Evolutionary conservation across 2,888 invertebrate species (phyloP), one percentile per base, ranked within the genome.

Genomic region (Campoletis raptor): DNA sequence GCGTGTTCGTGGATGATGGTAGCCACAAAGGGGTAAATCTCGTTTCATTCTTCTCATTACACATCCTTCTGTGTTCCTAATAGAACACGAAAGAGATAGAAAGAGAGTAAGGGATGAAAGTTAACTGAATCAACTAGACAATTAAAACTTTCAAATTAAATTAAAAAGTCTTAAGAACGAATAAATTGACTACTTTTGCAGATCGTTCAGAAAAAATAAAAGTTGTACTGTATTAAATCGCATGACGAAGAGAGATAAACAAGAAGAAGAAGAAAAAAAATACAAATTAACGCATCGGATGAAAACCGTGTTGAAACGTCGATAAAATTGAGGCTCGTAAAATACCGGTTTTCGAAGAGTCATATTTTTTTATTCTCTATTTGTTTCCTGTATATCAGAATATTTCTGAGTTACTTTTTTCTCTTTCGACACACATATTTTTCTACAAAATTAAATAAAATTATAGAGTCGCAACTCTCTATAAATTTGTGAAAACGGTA

Each of bases 241-340:
- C 30, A 24, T 40, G 15, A 45, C 52, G 54, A 12, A 42, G 69
- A 48, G 57, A 42, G 24, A 64, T 45, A 52, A 45, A 69, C 64
- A 18, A 48, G 36, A 21, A 21, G 30, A 30, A 48, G 48, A 30
- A n/a, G 10, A 77, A 6, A 67, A 36, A 61, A 42, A 18, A 42
- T 57, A 42, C 21, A 36, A 67, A 42, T 45, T 69, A 42, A 81
- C 21, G 37, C 42, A 74, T 67, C 64, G 66, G 77, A 74, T 70
- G 81, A 81, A 88, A 89, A 48, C 69, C 86, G 80, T 86, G 87
- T 87, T 87, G 81, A 86, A 89, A 87, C 83, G 88, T 89, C 85
- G 82, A 89, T 88, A 86, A 87, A 88, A 86, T 86, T 86, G 86
- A 89, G 86, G 85, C 54, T 85, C 84, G 85, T 89, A 87, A 88